Evolutionary conservation across 1,140 invertebrate genomes (phyloP).

Genomic region (Yoshiicerus persimilis): DNA sequence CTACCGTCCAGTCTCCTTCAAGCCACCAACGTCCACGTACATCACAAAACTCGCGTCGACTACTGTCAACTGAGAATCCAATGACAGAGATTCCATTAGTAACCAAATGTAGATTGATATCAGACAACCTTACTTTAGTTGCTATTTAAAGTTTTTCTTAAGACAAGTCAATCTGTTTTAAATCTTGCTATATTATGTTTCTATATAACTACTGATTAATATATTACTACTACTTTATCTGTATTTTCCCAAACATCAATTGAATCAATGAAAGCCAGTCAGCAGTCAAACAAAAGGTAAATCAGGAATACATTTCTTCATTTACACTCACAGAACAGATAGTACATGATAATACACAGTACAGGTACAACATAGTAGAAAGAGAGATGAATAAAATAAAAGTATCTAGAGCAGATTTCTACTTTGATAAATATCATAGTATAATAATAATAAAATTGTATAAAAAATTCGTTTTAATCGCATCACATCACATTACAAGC

Average conservation of each 20-base stretch:
- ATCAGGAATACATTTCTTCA: background rate
- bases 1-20: slow-evolving; percentile 47
- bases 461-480: background rate
- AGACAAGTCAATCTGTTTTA: background rate
- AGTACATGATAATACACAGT: background rate
- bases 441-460: slow-evolving; percentile 3
- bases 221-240: background rate
- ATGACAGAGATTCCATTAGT: background rate
- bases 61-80: background rate
- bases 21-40: slow-evolving; percentile 10
- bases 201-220: background rate
- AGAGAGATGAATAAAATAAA: slow-evolving; percentile 3
- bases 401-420: slow-evolving; percentile 8
- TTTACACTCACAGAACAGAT: background rate
- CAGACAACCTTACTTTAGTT: background rate
- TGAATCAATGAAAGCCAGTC: background rate
- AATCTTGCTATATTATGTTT: background rate
- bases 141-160: background rate
- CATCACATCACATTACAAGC: background rate
- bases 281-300: background rate
- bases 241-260: background rate
- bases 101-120: background rate
- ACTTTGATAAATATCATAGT: background rate
- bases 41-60: background rate
- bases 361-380: background rate